Conservation (phyloP, 2,797 vertebrate genomes). For the Danio jaintianensis region DNA sequence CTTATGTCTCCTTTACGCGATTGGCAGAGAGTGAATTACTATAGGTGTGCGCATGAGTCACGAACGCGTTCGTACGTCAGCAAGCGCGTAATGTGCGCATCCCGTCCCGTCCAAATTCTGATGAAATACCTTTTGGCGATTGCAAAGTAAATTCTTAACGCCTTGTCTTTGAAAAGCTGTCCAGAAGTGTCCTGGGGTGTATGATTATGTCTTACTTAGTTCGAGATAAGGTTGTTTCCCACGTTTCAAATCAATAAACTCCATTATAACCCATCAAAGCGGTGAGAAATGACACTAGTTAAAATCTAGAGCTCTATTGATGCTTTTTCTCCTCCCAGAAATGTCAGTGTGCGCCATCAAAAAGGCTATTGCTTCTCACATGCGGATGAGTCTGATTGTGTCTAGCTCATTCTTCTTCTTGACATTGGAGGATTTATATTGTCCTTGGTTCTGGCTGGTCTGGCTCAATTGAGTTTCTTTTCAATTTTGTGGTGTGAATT, state of each 20-base stretch:
- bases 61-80: constrained; percentile 74
- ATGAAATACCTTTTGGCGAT: constrained; percentile 44
- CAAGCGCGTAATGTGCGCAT: constrained; percentile 44
- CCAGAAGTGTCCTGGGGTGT: not conserved
- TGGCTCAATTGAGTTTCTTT: constrained; percentile 26
- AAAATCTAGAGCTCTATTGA: constrained; percentile 21
- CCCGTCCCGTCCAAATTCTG: constrained; percentile 43
- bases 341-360: constrained; percentile 17
- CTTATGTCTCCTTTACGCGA: constrained; percentile 30
- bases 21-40: constrained; percentile 65
- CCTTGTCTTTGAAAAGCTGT: not conserved
- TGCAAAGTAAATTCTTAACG: constrained; percentile 2
- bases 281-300: constrained; percentile 20
- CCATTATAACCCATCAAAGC: not conserved
- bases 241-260: constrained; percentile 27
- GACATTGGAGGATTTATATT: constrained; percentile 67
- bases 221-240: constrained; percentile 8
- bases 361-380: constrained; percentile 56
- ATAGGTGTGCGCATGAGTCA: constrained; percentile 81
- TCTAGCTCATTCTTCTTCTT: constrained; percentile 69
- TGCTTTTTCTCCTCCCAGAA: not conserved
- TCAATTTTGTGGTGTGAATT: constrained; percentile 12
- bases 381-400: constrained; percentile 59
- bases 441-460: constrained; percentile 58
- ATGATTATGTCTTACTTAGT: constrained; percentile 7